Percentiles rank a stretch among this genome's conserved stretches.
Conservation (phyloP, 2,888 invertebrate species). For the Lymantria monacha region DNA sequence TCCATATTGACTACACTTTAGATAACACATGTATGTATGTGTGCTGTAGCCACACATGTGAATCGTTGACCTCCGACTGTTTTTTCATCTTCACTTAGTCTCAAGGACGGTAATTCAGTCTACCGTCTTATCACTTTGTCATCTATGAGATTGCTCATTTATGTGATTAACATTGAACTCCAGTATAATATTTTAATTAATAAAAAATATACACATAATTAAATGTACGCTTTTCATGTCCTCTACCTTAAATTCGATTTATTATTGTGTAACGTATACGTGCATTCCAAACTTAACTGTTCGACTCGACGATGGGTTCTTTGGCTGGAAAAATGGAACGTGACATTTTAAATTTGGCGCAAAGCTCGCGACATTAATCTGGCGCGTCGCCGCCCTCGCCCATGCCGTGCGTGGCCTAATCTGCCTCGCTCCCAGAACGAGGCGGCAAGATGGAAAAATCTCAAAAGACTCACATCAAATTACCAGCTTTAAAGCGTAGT, state of each 20-base stretch:
- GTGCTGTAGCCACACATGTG: slow-evolving; percentile 47
- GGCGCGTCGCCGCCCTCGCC: slow-evolving; percentile 74
- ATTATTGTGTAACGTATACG: slow-evolving; percentile 42
- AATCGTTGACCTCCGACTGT: slow-evolving; percentile 57
- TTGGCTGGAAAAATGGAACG: slow-evolving; percentile 76
- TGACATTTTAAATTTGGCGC: slow-evolving; percentile 79
- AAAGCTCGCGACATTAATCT: slow-evolving; percentile 78
- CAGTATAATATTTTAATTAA: no score
- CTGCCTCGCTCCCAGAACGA: slow-evolving; percentile 71
- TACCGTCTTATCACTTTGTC: slow-evolving; percentile 38
- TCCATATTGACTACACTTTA: slow-evolving; percentile 66
- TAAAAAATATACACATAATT: no score
- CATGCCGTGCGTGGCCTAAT: slow-evolving; percentile 73
- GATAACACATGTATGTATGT: slow-evolving; percentile 59
- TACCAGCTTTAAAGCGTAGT: slow-evolving; percentile 78
- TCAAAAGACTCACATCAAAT: slow-evolving; percentile 79
- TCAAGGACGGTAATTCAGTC: slow-evolving; percentile 44
- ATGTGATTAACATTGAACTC: slow-evolving; percentile 8
- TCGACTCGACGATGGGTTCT: slow-evolving; percentile 59
- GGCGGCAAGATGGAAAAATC: slow-evolving; percentile 78
- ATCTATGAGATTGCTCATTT: slow-evolving; percentile 38
- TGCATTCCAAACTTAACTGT: slow-evolving; percentile 59
- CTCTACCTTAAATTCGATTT: slow-evolving; percentile 7
- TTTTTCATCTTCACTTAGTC: slow-evolving; percentile 45
- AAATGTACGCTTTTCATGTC: neutral